Percentiles rank a stretch among this genome's conserved stretches.
Evolutionary conservation across 1,140 invertebrate species (phyloP).

Genomic region (Orius insidiosus): DNA sequence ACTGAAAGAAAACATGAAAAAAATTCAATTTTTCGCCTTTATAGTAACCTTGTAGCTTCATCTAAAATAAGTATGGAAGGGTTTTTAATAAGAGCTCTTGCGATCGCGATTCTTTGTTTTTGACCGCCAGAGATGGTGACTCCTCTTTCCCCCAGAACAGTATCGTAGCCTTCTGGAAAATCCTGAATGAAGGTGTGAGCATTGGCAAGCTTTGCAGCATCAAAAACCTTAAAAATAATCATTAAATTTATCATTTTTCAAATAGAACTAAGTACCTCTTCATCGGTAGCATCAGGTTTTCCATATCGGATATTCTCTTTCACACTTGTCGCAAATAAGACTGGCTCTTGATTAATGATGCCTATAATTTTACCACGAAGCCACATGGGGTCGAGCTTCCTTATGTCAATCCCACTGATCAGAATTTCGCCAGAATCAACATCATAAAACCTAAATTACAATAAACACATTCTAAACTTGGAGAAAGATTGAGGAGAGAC

Average conservation of each 20-base stretch:
- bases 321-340: conserved; percentile 80
- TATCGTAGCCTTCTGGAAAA: conserved; percentile 76
- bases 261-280: conserved; percentile 31
- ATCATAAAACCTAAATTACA: conserved; percentile 59
- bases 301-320: conserved; percentile 89
- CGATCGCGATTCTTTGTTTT: conserved; percentile 71
- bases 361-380: conserved; percentile 64
- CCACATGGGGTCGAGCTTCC: conserved; percentile 65
- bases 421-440: conserved; percentile 53
- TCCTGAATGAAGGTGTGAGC: conserved; percentile 71
- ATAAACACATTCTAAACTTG: too few relatives aligned
- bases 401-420: conserved; percentile 62
- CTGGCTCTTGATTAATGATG: conserved; percentile 84
- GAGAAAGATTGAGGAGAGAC: conserved; percentile 5
- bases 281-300: conserved; percentile 46
- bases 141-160: conserved; percentile 63
- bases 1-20: conserved; percentile 35
- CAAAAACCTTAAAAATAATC: conserved; percentile 33
- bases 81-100: conserved; percentile 57
- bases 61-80: conserved; percentile 72
- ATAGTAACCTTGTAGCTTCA: conserved; percentile 70
- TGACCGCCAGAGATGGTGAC: conserved; percentile 65
- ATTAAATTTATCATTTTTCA: too few relatives aligned
- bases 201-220: conserved; percentile 74
- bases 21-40: too few relatives aligned